These are phyloP conservation scores for Colletes latitarsis DNA, from an alignment of 1,140 invertebrate genomes.

Conservation along the genomic window DNA sequence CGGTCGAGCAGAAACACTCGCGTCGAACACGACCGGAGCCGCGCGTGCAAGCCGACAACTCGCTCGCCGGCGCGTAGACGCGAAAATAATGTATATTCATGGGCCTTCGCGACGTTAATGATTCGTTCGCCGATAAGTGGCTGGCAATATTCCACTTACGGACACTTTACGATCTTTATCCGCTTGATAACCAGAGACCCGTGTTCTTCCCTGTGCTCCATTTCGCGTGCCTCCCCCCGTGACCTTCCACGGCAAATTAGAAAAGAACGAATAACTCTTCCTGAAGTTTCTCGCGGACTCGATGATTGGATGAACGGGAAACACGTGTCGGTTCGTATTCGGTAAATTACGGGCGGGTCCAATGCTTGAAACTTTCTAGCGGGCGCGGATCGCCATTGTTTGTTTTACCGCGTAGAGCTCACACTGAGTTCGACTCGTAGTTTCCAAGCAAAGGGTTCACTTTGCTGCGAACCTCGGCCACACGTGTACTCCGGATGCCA, in stretches of 20 bases:
- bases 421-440: too few relatives aligned
- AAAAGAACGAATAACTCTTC: too few relatives aligned
- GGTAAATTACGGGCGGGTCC: too few relatives aligned
- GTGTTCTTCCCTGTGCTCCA: not conserved
- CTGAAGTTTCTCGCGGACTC: too few relatives aligned
- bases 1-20: not conserved
- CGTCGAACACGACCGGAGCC: constrained; percentile 3
- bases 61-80: constrained; percentile 18
- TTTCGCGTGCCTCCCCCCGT: not conserved
- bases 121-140: constrained; percentile 32
- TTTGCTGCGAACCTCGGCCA: too few relatives aligned
- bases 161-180: constrained; percentile 39
- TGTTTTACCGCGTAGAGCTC: too few relatives aligned
- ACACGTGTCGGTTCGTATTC: too few relatives aligned
- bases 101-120: constrained; percentile 28
- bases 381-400: too few relatives aligned
- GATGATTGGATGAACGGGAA: not conserved
- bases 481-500: too few relatives aligned
- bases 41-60: not conserved
- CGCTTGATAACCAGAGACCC: constrained; percentile 2
- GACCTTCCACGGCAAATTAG: not conserved
- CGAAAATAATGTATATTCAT: constrained; percentile 45
- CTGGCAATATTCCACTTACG: constrained; percentile 19
- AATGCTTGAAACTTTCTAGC: too few relatives aligned
- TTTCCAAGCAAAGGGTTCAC: too few relatives aligned